Conservation (phyloP, 2,113 vertebrate genomes). For the Crotalus viridis region DNA sequence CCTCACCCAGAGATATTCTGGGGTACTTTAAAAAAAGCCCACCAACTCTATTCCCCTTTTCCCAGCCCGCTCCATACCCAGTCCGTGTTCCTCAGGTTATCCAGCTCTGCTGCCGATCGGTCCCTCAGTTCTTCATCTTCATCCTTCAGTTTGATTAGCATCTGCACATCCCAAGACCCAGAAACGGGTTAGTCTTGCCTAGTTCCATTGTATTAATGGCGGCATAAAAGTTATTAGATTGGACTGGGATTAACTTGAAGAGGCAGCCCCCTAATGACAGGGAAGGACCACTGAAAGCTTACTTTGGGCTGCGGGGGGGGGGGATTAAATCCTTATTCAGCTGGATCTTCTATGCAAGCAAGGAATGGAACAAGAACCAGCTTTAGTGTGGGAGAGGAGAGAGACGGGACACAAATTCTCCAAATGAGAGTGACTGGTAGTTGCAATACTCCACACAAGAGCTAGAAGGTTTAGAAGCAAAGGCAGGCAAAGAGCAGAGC, state of each 20-base stretch:
- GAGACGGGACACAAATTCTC: background rate
- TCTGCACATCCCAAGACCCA: conserved; percentile 66
- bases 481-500: background rate
- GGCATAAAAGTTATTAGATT: background rate
- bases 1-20: background rate
- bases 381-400: background rate
- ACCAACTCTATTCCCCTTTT: background rate
- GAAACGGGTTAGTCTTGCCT: background rate
- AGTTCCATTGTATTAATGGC: background rate
- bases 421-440: background rate
- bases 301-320: background rate
- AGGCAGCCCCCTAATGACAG: background rate
- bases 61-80: conserved; percentile 76
- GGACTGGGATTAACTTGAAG: background rate
- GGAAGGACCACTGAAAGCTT: background rate
- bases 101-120: conserved; percentile 73
- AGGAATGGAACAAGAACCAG: background rate
- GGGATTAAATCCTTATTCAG: background rate
- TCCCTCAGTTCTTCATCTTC: conserved; percentile 73
- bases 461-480: background rate
- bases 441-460: background rate
- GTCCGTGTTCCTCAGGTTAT: conserved; percentile 85
- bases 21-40: background rate
- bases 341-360: background rate
- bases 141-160: conserved; percentile 86